Conservation (phyloP, 2,113 vertebrate species). For the Hiodon alosoides region DNA sequence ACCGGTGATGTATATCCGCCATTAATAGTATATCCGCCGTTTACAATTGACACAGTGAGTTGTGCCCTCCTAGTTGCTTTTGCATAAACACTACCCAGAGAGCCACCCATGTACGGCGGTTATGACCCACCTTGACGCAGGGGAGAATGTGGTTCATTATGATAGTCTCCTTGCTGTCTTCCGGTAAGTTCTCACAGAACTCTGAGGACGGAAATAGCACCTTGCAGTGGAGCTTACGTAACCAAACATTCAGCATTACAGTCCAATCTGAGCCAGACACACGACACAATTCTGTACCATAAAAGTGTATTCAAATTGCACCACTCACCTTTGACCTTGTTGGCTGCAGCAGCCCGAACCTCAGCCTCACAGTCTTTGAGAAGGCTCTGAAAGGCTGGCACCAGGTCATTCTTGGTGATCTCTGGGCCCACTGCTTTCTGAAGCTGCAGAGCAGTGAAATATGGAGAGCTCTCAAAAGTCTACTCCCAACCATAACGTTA, state of each 20-base stretch:
- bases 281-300: too few species aligned
- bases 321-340: constrained; percentile 81
- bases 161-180: constrained; percentile 77
- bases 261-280: not conserved
- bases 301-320: too few species aligned
- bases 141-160: constrained; percentile 87
- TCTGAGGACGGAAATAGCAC: constrained; percentile 56
- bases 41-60: too few species aligned
- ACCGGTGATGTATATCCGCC: too few species aligned
- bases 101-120: too few species aligned
- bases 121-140: constrained; percentile 75
- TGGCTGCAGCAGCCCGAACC: constrained; percentile 79
- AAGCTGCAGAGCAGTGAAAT: constrained; percentile 57
- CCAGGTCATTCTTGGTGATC: constrained; percentile 81
- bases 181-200: constrained; percentile 83
- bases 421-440: constrained; percentile 85
- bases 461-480: not conserved
- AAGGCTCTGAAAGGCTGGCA: constrained; percentile 84
- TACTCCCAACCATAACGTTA: too few species aligned
- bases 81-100: too few species aligned
- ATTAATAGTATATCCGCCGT: too few species aligned
- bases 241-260: too few species aligned
- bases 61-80: too few species aligned
- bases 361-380: constrained; percentile 88
- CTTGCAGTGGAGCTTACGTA: too few species aligned